Base-by-base conservation (phyloP, 2,888 invertebrate genomes). In the Eupithecia subumbrata region DNA sequence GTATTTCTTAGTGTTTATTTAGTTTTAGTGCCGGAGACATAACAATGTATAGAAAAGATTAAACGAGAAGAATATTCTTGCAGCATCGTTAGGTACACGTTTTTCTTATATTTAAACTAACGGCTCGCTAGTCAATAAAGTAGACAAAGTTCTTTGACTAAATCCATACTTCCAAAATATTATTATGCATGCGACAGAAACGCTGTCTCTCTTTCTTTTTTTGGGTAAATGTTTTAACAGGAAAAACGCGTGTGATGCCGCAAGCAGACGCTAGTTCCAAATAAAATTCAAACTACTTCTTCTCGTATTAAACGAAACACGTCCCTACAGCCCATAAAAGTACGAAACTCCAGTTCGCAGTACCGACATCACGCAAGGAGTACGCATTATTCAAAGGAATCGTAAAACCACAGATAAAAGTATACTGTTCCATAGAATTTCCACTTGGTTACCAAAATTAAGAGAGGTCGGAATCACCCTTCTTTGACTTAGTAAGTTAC, bases 321-420 rank as follows among this genome's bases (percentile, higher is more conserved):
- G 88, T 89, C 82, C 84, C 85, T 86, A 85, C 84, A 88, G 87
- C 87, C 87, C 90, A 88, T 91, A 91, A 91, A 90, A 88, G 84
- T 86, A 85, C 85, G 85, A 84, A 89, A 89, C 86, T 84, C 83
- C 84, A 86, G 85, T 87, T 86, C 84, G 87, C 87, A 84, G 87
- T 87, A 83, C 85, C 82, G 86, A 85, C 86, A 88, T 86, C 88
- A 89, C 88, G 84, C 85, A 88, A 89, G 87, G 86, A 88, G 85
- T 88, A 87, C 87, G 88, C 89, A 92, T 90, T 90, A 91, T 92
- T 91, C 90, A 91, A 88, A 88, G 87, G 87, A 84, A 82, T 84
- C 87, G 88, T 92, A 90, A 92, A 90, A 89, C 85, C 76, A 76
- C 76, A 74, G 74, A 72, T 66, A 45, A 71, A 73, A 43, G 40